These are phyloP conservation scores for Hoplostethus mediterraneus DNA, from an alignment of 2,797 vertebrate species.

Conservation along the genomic window DNA sequence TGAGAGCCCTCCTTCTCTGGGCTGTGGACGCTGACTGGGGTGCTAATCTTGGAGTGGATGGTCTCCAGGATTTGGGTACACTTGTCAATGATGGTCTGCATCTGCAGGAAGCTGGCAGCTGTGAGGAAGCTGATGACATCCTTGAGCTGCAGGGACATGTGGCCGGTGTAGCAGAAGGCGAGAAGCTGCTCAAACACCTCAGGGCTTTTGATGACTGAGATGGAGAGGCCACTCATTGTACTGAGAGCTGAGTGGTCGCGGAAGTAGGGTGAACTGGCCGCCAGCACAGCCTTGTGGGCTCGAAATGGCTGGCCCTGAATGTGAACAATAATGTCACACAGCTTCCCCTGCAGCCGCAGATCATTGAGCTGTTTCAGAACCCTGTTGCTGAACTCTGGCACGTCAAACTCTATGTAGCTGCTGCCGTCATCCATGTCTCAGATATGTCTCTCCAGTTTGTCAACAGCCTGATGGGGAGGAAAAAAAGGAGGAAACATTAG, in stretches of 20 bases:
- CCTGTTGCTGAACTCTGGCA: constrained; percentile 98
- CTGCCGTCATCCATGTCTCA: constrained; percentile 98
- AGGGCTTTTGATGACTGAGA: constrained; percentile 98
- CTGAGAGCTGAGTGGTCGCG: constrained; percentile 97
- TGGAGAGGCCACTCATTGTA: constrained; percentile 99
- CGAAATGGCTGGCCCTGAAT: constrained; percentile 98
- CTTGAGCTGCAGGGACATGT: constrained; percentile 97
- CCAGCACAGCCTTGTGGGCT: constrained; percentile 97
- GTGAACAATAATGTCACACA: constrained; percentile 99
- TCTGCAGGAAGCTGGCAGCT: constrained; percentile 98
- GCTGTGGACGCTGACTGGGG: constrained; percentile 87
- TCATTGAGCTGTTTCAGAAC: constrained; percentile 98
- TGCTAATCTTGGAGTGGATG: constrained; percentile 96
- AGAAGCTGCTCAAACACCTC: constrained; percentile 98
- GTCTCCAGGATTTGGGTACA: constrained; percentile 98
- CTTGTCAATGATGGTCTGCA: constrained; percentile 99
- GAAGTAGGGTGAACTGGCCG: constrained; percentile 98
- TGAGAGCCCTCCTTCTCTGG: constrained; percentile 87
- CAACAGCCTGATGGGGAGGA: constrained; percentile 76
- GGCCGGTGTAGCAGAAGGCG: constrained; percentile 99
- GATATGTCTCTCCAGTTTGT: constrained; percentile 83
- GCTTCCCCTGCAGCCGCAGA: constrained; percentile 96
- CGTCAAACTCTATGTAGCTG: constrained; percentile 98
- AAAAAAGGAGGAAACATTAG: constrained; percentile 15
- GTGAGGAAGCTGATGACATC: constrained; percentile 99